phyloP scores from a whole-genome alignment of 2,113 vertebrate genomes.

The Sturnira hondurensis region DNA sequence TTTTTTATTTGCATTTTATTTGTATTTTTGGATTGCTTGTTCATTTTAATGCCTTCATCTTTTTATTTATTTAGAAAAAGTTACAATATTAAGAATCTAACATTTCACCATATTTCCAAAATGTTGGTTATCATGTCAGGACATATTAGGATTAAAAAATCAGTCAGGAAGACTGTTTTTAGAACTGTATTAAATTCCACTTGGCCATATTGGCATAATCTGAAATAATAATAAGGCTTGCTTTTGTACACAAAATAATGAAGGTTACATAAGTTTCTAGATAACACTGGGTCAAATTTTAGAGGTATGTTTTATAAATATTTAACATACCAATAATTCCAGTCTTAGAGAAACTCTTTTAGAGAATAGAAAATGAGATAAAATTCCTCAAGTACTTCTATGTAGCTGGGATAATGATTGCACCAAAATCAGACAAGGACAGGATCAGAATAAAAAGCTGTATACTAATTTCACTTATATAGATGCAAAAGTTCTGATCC shows the following conservation, averaged over 20 bases:
- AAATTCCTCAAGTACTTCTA: not conserved
- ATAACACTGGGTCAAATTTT: not conserved
- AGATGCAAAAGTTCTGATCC: not conserved
- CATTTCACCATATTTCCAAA: not conserved
- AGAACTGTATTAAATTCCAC: not conserved
- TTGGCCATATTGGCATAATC: not conserved
- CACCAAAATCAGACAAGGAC: not conserved
- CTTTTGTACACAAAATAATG: not conserved
- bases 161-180: not conserved
- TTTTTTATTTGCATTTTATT: not conserved
- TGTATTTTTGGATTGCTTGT: not conserved
- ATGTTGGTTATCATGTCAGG: not conserved
- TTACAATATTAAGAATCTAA: not conserved
- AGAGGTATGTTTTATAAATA: not conserved
- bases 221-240: not conserved
- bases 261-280: not conserved
- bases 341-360: not conserved
- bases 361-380: not conserved
- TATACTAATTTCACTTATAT: not conserved
- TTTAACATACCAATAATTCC: not conserved
- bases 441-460: not conserved
- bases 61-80: not conserved
- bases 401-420: not conserved
- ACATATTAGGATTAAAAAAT: not conserved
- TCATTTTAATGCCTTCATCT: not conserved